phyloP scores from a whole-genome alignment of 2,888 invertebrate species.

The Spialia ferax region DNA sequence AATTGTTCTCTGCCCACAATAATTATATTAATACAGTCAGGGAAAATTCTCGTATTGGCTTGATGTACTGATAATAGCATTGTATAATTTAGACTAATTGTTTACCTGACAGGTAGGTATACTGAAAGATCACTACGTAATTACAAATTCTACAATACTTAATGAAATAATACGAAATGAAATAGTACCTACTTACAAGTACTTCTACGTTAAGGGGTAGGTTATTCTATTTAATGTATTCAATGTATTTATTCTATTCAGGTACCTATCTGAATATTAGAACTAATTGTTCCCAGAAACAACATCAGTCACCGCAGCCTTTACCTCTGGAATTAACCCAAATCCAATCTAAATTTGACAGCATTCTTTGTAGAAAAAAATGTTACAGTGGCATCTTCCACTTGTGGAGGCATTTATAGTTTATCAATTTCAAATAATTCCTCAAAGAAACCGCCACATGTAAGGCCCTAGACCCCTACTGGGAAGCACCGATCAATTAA shows the following conservation, averaged over 20 bases:
- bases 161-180: too few relatives aligned
- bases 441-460: conserved; percentile 80
- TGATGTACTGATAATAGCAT: conserved; percentile 23
- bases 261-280: neutral
- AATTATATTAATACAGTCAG: conserved; percentile 40
- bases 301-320: conserved; percentile 16
- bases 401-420: conserved; percentile 80
- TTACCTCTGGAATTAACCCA: conserved; percentile 34
- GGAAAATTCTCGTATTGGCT: conserved; percentile 27
- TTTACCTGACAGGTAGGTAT: too few relatives aligned
- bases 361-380: conserved; percentile 63
- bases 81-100: conserved; percentile 13
- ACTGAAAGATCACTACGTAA: too few relatives aligned
- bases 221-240: neutral
- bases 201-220: too few relatives aligned
- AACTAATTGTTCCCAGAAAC: neutral
- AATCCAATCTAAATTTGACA: conserved; percentile 56
- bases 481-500: conserved; percentile 86
- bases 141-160: too few relatives aligned
- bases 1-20: conserved; percentile 30
- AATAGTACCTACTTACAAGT: too few relatives aligned
- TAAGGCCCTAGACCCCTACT: conserved; percentile 78
- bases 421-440: conserved; percentile 85
- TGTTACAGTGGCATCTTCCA: conserved; percentile 82
- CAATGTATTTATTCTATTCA: too few relatives aligned